phyloP scores from a whole-genome alignment of 2,113 vertebrate species.

The Progne subis region DNA sequence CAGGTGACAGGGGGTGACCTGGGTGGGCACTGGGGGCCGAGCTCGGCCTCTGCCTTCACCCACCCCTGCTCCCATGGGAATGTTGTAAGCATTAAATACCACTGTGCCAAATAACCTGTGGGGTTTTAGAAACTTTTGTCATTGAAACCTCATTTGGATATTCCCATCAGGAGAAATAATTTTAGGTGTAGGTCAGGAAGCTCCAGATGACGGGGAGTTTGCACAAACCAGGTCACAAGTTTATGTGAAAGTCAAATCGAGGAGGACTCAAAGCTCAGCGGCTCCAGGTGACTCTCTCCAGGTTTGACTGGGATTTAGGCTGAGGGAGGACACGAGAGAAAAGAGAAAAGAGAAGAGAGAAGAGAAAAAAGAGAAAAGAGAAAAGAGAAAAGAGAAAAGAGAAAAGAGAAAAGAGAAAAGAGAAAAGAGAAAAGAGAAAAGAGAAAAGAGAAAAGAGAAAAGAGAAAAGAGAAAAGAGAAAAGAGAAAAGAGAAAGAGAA shows the following conservation, averaged over 20 bases:
- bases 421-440: background rate
- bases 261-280: background rate
- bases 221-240: conserved; percentile 62
- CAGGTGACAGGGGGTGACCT: background rate
- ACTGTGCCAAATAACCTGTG: background rate
- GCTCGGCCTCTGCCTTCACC: background rate
- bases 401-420: too few species aligned
- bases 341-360: too few species aligned
- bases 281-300: background rate
- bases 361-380: too few species aligned
- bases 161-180: conserved; percentile 63
- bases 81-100: background rate
- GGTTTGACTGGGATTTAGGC: background rate
- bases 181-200: conserved; percentile 71
- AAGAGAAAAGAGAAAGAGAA: too few species aligned
- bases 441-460: background rate
- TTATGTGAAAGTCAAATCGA: conserved; percentile 10
- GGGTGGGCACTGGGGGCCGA: background rate
- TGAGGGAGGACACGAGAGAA: background rate
- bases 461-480: background rate
- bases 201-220: background rate
- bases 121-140: background rate
- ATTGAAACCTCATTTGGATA: conserved; percentile 61
- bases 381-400: background rate
- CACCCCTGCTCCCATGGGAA: background rate